Base-by-base conservation (phyloP, 1,140 invertebrate species). In the Stegodyphus dumicola region DNA sequence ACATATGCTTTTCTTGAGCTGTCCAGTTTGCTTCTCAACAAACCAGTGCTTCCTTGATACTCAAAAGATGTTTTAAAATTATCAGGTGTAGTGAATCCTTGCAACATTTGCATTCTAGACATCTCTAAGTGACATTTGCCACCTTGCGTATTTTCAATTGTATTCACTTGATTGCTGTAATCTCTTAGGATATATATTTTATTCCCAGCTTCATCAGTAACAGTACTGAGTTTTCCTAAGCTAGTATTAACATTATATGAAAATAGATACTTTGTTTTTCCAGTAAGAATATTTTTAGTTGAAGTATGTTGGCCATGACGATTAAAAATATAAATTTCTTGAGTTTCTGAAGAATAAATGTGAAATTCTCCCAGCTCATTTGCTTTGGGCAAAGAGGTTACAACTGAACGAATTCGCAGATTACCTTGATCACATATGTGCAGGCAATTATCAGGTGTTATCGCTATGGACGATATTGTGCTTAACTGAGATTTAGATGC, bases 191-290 rank as follows among this genome's bases (percentile, higher is more conserved):
- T 95, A 89, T 96, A 93, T 87, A 98, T 95, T 91, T 98, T 97
- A 89, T 98, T 98, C 15, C 96, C 96, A 15, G 96, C 96, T 73
- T 95, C 95, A 90, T 98, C 97, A 0, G 95, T 96, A 0, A 99
- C 96, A 6, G 95, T 96, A 1, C 95, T 96, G 33, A 99, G 91
- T 90, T 97, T 97, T 1, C 97, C 97, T 89, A 98, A 97, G 89
- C 96, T 97, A 4, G 97, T 98, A 89, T 99, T 99, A 90, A 98
- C 98, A 18, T 95, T 98, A 91, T 99, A 99, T 2, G 97, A 92
- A 92, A 99, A 99, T 51, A 96, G 96, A 90, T 98, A 99, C 88
- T 96, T 93, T 0, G 95, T 95, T 91, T 96, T 96, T 49, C 95
- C 95, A 0, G 97, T 98, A 64, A 97, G 95, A 65, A 98, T 92